Base-by-base conservation (phyloP, 2,113 vertebrate genomes). In the Mystacornis crossleyi region DNA sequence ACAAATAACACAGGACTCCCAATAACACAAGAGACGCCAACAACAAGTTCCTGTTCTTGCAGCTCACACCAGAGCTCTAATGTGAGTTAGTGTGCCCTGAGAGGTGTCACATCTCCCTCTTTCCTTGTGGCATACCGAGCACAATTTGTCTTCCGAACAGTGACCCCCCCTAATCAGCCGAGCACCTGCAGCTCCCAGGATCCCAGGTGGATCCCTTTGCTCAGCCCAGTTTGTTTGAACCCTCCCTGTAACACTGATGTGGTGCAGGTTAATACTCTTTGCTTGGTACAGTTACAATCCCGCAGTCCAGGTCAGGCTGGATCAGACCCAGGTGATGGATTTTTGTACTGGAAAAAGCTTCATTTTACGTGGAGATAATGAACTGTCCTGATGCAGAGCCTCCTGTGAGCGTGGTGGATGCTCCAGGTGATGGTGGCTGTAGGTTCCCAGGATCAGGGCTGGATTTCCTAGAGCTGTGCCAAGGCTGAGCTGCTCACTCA, bases 321-420 rank as follows among this genome's bases (percentile, higher is more conserved):
- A 12, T 19, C 18, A 4, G 26, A 34, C 15, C 5, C 57, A 48
- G 28, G 12, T 18, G n/a, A 26, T 7, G 24, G 54, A 21, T 38
- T 40, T 67, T 38, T 31, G 18, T 18, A 8, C 11, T 31, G 62
- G 72, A 31, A 36, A 71, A 64, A 38, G 60, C 17, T 40, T 84
- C 6, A 2, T 16, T 71, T 71, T n/a, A 7, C 0, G 0, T 6
- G 50, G 58, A 51, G 38, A 18, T 33, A 31, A 66, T 4, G 12
- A 78, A 13, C 4, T 43, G 18, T 29, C 53, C 53, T 53, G 38
- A 38, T 38, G 13, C 38, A 25, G 34, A 86, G 45, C 58, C 73
- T 65, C 3, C 0, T 0, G 2, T 0, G 14, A 15, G 48, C 5
- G 0, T 1, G 6, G 53, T 2, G 24, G 42, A 3, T 79, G 79